These are phyloP conservation scores for Sphecodes monilicornis DNA, from an alignment of 2,888 invertebrate species.

Conservation along the genomic window DNA sequence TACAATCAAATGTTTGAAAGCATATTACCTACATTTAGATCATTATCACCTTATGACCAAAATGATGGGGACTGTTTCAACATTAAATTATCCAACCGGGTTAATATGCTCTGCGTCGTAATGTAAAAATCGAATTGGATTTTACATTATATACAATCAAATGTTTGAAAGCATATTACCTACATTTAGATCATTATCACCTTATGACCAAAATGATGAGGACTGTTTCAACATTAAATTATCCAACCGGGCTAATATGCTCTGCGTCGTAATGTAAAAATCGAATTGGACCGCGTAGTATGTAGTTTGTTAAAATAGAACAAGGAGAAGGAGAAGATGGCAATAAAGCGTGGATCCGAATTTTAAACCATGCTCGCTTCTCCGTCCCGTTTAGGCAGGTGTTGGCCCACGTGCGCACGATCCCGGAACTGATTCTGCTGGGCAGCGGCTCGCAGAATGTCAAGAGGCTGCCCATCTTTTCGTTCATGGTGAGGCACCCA, in stretches of 20 bases:
- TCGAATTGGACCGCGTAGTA: background rate
- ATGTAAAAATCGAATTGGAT: background rate
- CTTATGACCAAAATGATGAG: no score
- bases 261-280: background rate
- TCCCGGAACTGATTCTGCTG: constrained; percentile 91
- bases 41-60: no score
- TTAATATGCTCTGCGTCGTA: background rate
- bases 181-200: no score
- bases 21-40: no score
- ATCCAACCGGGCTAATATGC: background rate
- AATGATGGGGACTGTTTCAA: background rate
- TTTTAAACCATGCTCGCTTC: constrained; percentile 17
- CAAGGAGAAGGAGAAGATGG: background rate
- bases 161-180: no score
- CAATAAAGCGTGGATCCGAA: background rate
- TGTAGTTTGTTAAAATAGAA: background rate
- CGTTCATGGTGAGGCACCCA: constrained; percentile 93
- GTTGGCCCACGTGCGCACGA: constrained; percentile 91
- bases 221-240: background rate
- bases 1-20: no score
- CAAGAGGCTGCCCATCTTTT: constrained; percentile 92
- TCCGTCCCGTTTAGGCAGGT: constrained; percentile 88
- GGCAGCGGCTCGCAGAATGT: constrained; percentile 89
- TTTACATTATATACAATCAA: no score
- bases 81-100: background rate